phyloP scores from a whole-genome alignment of 2,797 vertebrate genomes.

The Bucorvus abyssinicus region DNA sequence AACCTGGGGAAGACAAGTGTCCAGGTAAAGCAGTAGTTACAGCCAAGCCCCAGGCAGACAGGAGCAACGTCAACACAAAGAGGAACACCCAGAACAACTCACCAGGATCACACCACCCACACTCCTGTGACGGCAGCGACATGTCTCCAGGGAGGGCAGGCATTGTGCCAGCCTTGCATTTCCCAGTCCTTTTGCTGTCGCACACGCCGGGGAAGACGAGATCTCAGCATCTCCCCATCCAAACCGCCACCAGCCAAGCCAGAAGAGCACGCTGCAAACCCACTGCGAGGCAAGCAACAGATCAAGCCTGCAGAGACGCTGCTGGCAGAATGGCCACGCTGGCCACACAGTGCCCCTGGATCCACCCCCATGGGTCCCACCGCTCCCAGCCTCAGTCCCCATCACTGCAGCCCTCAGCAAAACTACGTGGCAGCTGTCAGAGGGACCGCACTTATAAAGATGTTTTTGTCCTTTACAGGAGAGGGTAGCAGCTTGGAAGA shows the following conservation, averaged over 20 bases:
- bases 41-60: background rate
- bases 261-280: background rate
- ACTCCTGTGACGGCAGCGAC: rapidly evolving
- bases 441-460: background rate
- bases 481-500: background rate
- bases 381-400: rapidly evolving
- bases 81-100: background rate
- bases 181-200: background rate
- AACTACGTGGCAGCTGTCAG: background rate
- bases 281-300: background rate
- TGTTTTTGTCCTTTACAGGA: background rate
- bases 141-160: background rate
- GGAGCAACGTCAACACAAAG: background rate
- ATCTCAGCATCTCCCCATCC: background rate
- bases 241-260: rapidly evolving
- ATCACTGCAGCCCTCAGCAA: background rate
- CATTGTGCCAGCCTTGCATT: background rate
- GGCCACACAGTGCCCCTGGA: rapidly evolving
- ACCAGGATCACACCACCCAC: background rate
- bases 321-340: rapidly evolving
- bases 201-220: background rate
- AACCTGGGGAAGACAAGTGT: background rate
- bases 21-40: background rate
- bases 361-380: background rate
- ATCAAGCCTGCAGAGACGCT: background rate